A percentile compares a stretch with the other conserved stretches of the same genome.
Conservation (phyloP, 2,888 invertebrate species). For the Cephus pygmeus region DNA sequence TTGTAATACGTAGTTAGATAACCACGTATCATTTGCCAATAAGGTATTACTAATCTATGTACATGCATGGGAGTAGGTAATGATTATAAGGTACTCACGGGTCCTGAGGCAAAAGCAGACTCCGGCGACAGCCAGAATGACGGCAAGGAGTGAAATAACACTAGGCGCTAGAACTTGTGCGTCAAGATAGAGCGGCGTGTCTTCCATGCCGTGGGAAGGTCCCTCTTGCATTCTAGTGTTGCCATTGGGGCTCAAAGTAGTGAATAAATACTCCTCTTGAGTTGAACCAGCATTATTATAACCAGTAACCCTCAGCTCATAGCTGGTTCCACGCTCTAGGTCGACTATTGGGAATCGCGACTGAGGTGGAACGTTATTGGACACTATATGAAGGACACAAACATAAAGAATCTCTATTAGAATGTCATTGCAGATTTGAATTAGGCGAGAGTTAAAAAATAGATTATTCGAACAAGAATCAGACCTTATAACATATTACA, state of each 20-base stretch:
- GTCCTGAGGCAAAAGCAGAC: conserved; percentile 70
- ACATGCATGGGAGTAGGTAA: neutral
- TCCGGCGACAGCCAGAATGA: conserved; percentile 69
- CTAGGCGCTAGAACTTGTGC: conserved; percentile 68
- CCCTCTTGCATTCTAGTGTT: conserved; percentile 62
- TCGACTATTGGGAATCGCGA: conserved; percentile 67
- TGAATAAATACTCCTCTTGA: conserved; percentile 71
- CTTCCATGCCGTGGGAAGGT: conserved; percentile 48
- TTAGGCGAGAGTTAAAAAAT: neutral
- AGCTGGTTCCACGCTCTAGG: conserved; percentile 68
- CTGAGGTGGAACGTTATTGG: conserved; percentile 68
- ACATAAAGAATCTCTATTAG: neutral
- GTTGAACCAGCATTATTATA: conserved; percentile 75
- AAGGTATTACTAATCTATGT: neutral
- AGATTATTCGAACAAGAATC: neutral
- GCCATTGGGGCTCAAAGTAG: conserved; percentile 69
- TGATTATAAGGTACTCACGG: conserved; percentile 62
- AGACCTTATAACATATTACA: too few species aligned
- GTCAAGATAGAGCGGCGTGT: conserved; percentile 64
- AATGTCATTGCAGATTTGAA: neutral
- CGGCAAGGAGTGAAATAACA: conserved; percentile 68
- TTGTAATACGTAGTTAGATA: too few species aligned
- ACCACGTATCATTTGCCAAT: too few species aligned
- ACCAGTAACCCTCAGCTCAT: conserved; percentile 70
- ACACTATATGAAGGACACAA: conserved; percentile 57